Evolutionary conservation across 2,797 vertebrate genomes (phyloP).

Genomic region (Anabacerthia variegaticeps): DNA sequence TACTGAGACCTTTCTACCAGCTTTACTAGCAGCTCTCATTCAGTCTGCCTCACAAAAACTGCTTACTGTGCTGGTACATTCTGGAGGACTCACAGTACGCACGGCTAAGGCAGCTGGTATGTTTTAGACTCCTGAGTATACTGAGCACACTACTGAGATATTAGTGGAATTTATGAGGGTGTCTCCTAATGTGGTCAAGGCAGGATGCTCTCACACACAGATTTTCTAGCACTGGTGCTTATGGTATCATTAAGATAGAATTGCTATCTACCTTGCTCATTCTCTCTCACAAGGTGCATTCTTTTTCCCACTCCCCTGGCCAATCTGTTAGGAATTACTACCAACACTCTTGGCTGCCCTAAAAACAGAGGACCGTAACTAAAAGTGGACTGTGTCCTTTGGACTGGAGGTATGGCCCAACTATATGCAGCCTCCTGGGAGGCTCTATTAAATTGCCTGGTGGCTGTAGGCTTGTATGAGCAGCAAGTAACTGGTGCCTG

Average conservation of each 20-base stretch:
- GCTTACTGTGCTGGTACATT: background rate
- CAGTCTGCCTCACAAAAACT: background rate
- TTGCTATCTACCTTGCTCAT: background rate
- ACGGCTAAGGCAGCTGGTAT: background rate
- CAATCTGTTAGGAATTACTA: slow-evolving; percentile 5
- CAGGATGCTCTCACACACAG: background rate
- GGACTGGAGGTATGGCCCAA: background rate
- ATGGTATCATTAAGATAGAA: background rate
- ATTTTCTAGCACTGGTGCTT: background rate
- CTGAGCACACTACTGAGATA: background rate
- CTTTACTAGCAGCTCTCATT: background rate
- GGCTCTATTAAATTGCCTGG: background rate
- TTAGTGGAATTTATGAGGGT: background rate
- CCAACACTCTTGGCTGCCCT: background rate
- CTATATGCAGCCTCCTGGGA: background rate
- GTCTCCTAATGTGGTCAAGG: background rate
- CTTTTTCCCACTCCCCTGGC: background rate
- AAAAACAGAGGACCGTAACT: background rate
- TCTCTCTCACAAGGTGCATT: background rate
- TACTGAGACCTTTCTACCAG: background rate
- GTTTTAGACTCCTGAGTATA: background rate
- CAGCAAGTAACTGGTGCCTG: background rate
- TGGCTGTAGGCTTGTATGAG: background rate
- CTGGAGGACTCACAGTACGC: background rate
- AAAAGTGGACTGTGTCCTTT: background rate